Conservation (phyloP, 2,797 vertebrate species). For the Hemitrygon akajei region DNA sequence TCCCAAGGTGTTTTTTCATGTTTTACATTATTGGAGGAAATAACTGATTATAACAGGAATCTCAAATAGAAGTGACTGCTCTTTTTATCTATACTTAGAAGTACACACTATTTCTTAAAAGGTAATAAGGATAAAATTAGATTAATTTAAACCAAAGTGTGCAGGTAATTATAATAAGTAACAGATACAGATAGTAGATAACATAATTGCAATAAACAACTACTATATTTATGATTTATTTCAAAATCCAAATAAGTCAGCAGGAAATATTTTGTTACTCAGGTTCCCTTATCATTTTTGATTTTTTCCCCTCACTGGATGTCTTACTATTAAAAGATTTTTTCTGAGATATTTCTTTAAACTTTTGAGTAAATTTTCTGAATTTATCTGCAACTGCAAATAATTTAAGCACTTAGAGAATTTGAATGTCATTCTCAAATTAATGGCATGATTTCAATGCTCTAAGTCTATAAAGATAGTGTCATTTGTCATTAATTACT, state of each 20-base stretch:
- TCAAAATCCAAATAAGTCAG: not conserved
- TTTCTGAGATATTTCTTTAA: constrained; percentile 18
- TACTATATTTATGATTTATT: not conserved
- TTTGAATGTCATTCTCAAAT: constrained; percentile 27
- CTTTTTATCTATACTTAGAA: not conserved
- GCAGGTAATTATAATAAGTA: not conserved
- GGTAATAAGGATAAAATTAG: not conserved
- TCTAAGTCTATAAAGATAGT: constrained; percentile 9
- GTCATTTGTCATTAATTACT: constrained; percentile 31
- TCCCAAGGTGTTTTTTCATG: too few species aligned
- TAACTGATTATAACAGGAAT: too few species aligned
- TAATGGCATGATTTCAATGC: constrained; percentile 6
- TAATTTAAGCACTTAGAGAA: not conserved
- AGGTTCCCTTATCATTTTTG: not conserved
- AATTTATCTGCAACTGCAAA: not conserved
- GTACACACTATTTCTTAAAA: not conserved
- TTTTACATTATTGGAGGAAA: not conserved
- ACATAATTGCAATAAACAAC: not conserved
- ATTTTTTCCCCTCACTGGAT: not conserved
- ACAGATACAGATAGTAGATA: not conserved
- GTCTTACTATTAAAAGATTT: not conserved
- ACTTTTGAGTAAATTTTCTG: not conserved
- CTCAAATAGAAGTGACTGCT: not conserved
- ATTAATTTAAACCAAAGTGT: not conserved
- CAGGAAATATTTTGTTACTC: not conserved